Conservation (phyloP, 2,113 vertebrate genomes). For the Grantiella picta region DNA sequence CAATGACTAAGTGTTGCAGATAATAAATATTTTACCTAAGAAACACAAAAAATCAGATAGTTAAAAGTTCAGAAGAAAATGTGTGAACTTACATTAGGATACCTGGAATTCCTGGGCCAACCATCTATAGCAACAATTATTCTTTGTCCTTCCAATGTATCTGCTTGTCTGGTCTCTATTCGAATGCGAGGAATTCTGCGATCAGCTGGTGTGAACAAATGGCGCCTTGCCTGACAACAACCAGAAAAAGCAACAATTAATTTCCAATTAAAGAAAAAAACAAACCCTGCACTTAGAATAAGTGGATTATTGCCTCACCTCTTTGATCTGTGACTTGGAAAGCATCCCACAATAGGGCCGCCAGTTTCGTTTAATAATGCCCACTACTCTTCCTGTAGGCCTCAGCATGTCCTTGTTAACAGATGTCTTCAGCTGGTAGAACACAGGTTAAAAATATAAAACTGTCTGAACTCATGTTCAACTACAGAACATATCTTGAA, state of each 20-base stretch:
- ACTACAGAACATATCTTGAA: neutral
- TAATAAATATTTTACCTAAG: neutral
- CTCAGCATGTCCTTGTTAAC: slow-evolving; percentile 73
- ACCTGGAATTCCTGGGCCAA: slow-evolving; percentile 95
- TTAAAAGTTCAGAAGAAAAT: neutral
- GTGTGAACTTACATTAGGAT: slow-evolving; percentile 86
- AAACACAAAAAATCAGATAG: neutral
- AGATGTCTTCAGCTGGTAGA: slow-evolving; percentile 73
- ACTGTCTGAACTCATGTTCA: neutral
- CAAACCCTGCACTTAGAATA: neutral
- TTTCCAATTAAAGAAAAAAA: neutral
- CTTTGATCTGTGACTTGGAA: slow-evolving; percentile 89
- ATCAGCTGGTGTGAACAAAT: slow-evolving; percentile 96
- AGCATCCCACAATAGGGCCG: slow-evolving; percentile 96
- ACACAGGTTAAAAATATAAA: slow-evolving; percentile 1
- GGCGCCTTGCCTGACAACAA: slow-evolving; percentile 82
- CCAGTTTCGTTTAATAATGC: slow-evolving; percentile 97
- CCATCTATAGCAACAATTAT: slow-evolving; percentile 96
- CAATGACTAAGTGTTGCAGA: neutral
- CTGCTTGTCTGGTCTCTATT: slow-evolving; percentile 92
- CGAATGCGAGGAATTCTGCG: slow-evolving; percentile 92
- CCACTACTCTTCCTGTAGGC: slow-evolving; percentile 89
- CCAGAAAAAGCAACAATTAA: neutral
- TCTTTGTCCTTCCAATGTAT: slow-evolving; percentile 84
- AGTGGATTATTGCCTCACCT: slow-evolving; percentile 70